phyloP scores from a whole-genome alignment of 2,888 invertebrate species.

The Agapostemon virescens region DNA sequence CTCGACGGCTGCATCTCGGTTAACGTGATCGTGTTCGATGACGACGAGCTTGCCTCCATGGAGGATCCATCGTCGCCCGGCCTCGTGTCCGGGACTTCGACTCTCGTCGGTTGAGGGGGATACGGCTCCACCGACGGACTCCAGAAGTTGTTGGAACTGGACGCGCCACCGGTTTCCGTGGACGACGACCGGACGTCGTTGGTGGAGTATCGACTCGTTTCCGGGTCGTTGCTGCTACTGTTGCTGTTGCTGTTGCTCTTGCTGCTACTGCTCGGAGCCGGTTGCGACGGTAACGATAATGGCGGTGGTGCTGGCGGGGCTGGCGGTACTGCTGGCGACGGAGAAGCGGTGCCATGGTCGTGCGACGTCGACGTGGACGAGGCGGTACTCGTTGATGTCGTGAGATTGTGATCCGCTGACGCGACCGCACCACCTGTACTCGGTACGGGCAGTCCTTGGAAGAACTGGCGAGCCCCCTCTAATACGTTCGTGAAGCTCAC shows the following conservation, averaged over 20 bases:
- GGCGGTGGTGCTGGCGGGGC: slow-evolving; percentile 44
- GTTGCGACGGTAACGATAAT: slow-evolving; percentile 49
- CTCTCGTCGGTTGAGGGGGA: slow-evolving; percentile 77
- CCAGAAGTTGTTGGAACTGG: slow-evolving; percentile 69
- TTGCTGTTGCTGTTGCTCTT: background rate
- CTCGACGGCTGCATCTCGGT: slow-evolving; percentile 77
- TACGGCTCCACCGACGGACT: slow-evolving; percentile 75
- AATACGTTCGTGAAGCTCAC: slow-evolving; percentile 89
- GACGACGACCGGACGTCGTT: slow-evolving; percentile 56
- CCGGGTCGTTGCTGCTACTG: slow-evolving; percentile 32
- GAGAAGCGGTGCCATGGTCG: slow-evolving; percentile 60
- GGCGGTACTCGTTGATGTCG: slow-evolving; percentile 60
- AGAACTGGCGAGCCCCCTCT: slow-evolving; percentile 92
- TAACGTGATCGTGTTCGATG: slow-evolving; percentile 66
- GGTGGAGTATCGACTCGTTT: slow-evolving; percentile 47
- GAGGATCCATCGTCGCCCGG: slow-evolving; percentile 70
- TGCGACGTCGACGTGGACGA: slow-evolving; percentile 59
- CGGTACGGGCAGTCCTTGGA: slow-evolving; percentile 88
- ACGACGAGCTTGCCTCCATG: slow-evolving; percentile 64
- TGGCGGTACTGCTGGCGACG: slow-evolving; percentile 54
- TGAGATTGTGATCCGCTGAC: slow-evolving; percentile 68
- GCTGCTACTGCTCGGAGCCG: slow-evolving; percentile 30
- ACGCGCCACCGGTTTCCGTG: slow-evolving; percentile 58
- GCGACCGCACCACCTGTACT: slow-evolving; percentile 81
- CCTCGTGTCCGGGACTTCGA: slow-evolving; percentile 78